phyloP scores from a whole-genome alignment of 1,140 invertebrate species.

The Drosophila lacteicornis region DNA sequence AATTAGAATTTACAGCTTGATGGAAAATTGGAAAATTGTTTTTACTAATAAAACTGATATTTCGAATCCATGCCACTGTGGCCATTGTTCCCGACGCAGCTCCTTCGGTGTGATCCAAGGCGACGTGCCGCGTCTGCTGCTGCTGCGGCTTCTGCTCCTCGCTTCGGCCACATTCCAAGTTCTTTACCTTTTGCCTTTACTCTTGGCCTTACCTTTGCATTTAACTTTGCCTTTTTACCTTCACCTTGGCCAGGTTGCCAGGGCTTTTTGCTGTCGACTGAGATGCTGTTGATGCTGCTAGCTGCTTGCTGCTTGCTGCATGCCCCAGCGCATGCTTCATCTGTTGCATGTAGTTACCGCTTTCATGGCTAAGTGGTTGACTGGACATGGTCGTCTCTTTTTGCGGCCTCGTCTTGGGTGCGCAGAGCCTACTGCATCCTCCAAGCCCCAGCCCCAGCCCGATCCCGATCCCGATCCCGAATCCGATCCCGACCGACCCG shows the following conservation, averaged over 20 bases:
- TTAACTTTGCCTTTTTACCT: constrained; percentile 55
- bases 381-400: constrained; percentile 77
- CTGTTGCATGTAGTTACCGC: constrained; percentile 82
- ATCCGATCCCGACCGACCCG: constrained; percentile 23
- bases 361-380: constrained; percentile 83
- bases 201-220: constrained; percentile 47
- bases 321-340: constrained; percentile 79
- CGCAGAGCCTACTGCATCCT: constrained; percentile 21
- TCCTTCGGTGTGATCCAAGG: constrained; percentile 75
- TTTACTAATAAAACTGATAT: too few relatives aligned
- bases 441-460: not conserved
- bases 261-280: constrained; percentile 56
- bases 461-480: constrained; percentile 10
- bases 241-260: constrained; percentile 41
- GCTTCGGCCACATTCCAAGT: constrained; percentile 68
- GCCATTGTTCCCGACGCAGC: constrained; percentile 49
- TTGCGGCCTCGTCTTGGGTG: constrained; percentile 34
- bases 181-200: constrained; percentile 70
- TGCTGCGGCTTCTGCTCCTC: constrained; percentile 52
- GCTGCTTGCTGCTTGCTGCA: constrained; percentile 34
- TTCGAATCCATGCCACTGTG: constrained; percentile 25
- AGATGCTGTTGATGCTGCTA: constrained; percentile 39
- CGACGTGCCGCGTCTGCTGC: constrained; percentile 60
- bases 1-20: too few relatives aligned
- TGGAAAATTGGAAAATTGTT: too few relatives aligned